Conservation (phyloP, 1,140 invertebrate genomes). For the Meloidogyne hapla region DNA sequence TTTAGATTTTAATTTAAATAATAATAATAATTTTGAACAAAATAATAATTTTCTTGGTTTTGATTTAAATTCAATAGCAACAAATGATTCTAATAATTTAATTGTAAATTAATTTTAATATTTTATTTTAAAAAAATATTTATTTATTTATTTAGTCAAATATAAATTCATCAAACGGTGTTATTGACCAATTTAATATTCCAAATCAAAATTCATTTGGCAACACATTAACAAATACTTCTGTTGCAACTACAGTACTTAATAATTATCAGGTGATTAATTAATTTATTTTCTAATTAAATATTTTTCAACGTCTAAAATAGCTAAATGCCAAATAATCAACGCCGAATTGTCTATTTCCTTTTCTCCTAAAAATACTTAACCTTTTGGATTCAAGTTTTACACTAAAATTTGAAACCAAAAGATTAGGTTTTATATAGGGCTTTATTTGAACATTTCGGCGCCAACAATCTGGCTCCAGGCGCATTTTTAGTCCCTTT, state of each 20-base stretch:
- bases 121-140: not conserved
- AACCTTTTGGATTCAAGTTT: no score
- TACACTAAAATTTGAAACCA: no score
- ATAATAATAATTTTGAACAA: not conserved
- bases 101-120: not conserved
- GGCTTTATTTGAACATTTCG: no score
- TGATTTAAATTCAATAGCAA: not conserved
- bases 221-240: not conserved
- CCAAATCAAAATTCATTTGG: not conserved
- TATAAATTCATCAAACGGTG: not conserved
- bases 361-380: no score
- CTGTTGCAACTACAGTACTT: not conserved
- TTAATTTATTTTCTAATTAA: not conserved
- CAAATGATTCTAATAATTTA: not conserved
- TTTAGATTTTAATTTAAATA: conserved; percentile 4
- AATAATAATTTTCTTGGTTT: not conserved
- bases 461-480: no score
- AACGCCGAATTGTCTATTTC: no score
- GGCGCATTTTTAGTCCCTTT: no score
- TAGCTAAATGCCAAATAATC: not conserved
- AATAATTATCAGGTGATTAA: conserved; percentile 3
- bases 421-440: no score
- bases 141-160: not conserved
- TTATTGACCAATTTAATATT: conserved; percentile 2
- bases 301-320: no score